These are phyloP conservation scores for Aphelenchoides besseyi DNA, from an alignment of 1,140 invertebrate species.

Conservation along the genomic window DNA sequence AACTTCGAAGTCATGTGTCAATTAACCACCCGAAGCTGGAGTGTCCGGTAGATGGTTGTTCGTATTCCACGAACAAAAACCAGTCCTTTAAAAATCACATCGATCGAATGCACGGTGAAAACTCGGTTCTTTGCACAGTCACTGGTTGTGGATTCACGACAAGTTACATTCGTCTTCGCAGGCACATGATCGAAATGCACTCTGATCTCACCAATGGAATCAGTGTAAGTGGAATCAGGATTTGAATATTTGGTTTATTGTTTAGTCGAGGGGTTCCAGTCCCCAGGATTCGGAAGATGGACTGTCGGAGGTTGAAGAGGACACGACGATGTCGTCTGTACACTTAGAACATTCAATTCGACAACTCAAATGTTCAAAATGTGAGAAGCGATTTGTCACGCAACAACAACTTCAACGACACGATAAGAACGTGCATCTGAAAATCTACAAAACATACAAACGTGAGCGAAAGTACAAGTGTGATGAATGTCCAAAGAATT, in stretches of 20 bases:
- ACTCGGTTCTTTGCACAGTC: background rate
- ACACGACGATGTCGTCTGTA: too few relatives aligned
- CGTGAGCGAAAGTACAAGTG: slow-evolving; percentile 21
- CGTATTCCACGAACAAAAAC: background rate
- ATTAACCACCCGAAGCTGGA: background rate
- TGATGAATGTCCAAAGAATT: slow-evolving; percentile 24
- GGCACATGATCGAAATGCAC: background rate
- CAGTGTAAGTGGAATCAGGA: background rate
- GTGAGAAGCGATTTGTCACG: background rate
- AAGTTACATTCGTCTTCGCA: background rate
- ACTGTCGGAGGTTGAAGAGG: too few relatives aligned
- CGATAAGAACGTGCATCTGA: background rate
- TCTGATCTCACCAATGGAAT: background rate
- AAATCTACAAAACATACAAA: background rate
- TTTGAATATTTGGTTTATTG: background rate
- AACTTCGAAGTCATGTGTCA: background rate
- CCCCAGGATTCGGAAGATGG: background rate
- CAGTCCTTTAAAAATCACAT: background rate
- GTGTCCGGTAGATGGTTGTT: background rate
- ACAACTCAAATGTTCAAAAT: background rate
- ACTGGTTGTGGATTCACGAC: background rate
- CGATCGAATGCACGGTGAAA: background rate
- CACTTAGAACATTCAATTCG: background rate
- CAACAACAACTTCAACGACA: background rate
- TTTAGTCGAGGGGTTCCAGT: too few relatives aligned